These are phyloP conservation scores for Amphiduros pacificus DNA, from an alignment of 2,888 invertebrate genomes.

Conservation along the genomic window DNA sequence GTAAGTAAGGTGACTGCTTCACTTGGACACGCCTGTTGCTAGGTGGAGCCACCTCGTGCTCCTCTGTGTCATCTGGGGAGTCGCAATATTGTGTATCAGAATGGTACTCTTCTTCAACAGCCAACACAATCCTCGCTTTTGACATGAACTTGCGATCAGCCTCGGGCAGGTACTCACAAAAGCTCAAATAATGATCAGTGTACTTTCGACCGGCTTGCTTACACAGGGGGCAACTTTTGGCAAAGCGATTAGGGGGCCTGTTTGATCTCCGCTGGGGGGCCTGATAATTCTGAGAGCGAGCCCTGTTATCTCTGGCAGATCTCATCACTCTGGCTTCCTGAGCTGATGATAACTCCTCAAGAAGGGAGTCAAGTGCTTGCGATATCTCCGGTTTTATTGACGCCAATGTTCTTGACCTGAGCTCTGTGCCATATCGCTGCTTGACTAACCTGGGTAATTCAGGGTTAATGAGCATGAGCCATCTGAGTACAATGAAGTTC, in stretches of 20 bases:
- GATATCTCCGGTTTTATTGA: slow-evolving; percentile 33
- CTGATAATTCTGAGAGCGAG: too few relatives aligned
- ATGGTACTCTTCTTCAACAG: too few relatives aligned
- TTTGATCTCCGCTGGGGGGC: too few relatives aligned
- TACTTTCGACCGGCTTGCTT: slow-evolving; percentile 22
- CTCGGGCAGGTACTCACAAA: slow-evolving; percentile 28
- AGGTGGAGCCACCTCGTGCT: too few relatives aligned
- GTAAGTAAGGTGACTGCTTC: slow-evolving; percentile 23
- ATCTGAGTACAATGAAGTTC: slow-evolving; percentile 29
- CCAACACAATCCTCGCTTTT: slow-evolving; percentile 14
- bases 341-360: slow-evolving; percentile 32
- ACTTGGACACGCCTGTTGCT: too few relatives aligned
- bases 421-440: slow-evolving; percentile 32
- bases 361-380: slow-evolving; percentile 28
- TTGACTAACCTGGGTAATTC: slow-evolving; percentile 28
- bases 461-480: slow-evolving; percentile 25
- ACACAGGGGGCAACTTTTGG: slow-evolving; percentile 28
- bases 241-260: too few relatives aligned
- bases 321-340: too few relatives aligned
- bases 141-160: slow-evolving; percentile 25
- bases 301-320: too few relatives aligned
- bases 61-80: too few relatives aligned
- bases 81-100: too few relatives aligned
- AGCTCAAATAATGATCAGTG: slow-evolving; percentile 27
- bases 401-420: slow-evolving; percentile 29